A percentile compares a stretch with the other conserved stretches of the same genome.
Evolutionary conservation across 2,797 vertebrate genomes (phyloP).

Genomic region (Lacerta bilineata): DNA sequence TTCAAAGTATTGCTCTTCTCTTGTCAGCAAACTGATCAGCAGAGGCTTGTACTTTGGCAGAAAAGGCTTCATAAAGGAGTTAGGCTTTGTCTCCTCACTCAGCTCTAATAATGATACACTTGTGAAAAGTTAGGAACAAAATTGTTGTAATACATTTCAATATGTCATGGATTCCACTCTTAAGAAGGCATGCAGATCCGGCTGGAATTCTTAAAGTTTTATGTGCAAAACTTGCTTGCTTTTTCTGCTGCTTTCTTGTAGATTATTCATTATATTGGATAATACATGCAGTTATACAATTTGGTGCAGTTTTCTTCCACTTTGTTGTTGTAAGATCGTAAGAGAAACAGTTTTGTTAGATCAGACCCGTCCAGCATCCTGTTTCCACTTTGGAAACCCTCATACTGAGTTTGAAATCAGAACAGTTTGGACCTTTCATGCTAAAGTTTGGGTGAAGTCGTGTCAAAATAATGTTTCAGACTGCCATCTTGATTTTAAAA

Average conservation of each 20-base stretch:
- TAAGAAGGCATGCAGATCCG: background rate
- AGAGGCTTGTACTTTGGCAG: constrained; percentile 30
- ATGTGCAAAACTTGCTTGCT: background rate
- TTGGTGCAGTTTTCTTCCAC: background rate
- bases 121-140: constrained; percentile 4
- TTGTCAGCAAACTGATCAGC: constrained; percentile 25
- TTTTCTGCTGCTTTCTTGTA: no score
- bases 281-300: no score
- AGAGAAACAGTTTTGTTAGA: no score
- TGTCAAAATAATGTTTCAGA: no score
- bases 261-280: no score
- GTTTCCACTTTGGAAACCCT: no score
- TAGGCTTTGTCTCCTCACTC: background rate
- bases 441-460: no score
- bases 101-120: background rate
- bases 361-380: no score
- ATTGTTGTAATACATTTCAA: constrained; percentile 18
- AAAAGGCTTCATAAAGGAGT: constrained; percentile 23
- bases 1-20: constrained; percentile 14
- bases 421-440: no score
- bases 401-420: no score
- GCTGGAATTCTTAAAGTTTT: background rate
- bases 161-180: background rate
- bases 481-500: no score
- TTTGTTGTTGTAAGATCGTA: no score